These are phyloP conservation scores for Miniopterus natalensis DNA, from an alignment of 2,113 vertebrate species.

Conservation along the genomic window DNA sequence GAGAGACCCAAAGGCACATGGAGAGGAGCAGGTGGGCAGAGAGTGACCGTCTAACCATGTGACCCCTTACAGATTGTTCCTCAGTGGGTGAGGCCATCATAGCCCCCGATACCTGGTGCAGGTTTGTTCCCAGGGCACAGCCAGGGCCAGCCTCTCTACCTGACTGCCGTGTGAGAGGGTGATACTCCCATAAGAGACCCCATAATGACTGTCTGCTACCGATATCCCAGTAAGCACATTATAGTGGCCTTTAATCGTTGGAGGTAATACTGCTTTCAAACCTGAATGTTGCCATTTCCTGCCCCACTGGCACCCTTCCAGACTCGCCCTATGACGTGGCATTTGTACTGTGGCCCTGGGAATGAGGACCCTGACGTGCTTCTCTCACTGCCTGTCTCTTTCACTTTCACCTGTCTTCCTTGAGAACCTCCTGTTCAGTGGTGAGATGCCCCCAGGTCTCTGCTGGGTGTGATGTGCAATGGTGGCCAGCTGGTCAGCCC, in stretches of 20 bases:
- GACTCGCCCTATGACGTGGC: background rate
- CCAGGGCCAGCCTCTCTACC: conserved; percentile 63
- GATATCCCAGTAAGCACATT: background rate
- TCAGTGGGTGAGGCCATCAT: rapidly evolving
- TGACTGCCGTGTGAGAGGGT: conserved; percentile 70
- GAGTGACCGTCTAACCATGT: background rate
- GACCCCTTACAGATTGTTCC: background rate
- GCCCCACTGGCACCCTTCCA: background rate
- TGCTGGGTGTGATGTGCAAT: rapidly evolving
- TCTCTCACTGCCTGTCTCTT: background rate
- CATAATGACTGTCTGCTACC: conserved; percentile 75
- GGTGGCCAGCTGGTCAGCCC: rapidly evolving
- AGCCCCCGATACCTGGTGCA: rapidly evolving
- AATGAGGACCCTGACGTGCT: conserved; percentile 21
- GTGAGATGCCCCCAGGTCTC: too few species aligned
- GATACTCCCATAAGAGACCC: conserved; percentile 74
- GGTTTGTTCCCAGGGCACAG: background rate
- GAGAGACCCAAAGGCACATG: rapidly evolving
- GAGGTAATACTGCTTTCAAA: background rate
- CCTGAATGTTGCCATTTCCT: background rate
- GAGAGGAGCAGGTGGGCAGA: background rate
- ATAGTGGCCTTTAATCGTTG: background rate
- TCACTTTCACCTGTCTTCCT: background rate
- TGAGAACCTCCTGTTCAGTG: rapidly evolving
- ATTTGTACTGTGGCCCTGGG: background rate